Base-by-base conservation (phyloP, 2,888 invertebrate genomes). In the Troilus luridus region DNA sequence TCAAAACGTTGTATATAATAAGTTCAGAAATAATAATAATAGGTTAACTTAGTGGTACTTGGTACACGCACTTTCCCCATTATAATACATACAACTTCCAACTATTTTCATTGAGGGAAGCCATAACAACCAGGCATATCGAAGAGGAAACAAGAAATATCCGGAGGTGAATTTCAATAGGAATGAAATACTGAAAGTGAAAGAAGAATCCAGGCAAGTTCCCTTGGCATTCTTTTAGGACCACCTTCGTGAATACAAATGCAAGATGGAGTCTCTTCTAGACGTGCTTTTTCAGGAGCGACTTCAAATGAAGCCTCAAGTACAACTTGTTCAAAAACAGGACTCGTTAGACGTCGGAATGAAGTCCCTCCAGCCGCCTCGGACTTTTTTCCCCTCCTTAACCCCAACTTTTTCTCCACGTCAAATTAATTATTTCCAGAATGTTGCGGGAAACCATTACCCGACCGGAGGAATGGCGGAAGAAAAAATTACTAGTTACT, bases 331-430 rank as follows among this genome's bases (percentile, higher is more conserved):
- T 89, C 89, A 89, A 64, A 89, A 89, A 89, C 41, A 64, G 89
- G 62, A 64, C 89, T 89, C 89, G 62, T 64, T 64, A 85, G 89
- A 89, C 89, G 62, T 67, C 89, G 89, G 89, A 89, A 89, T 89
- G 89, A 89, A 89, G 89, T 89, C 89, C 54, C 62, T 54, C 89
- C 67, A 60, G 59, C 62, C 62, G 60, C 60, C 88, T 62, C 41
- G 24, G 17, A 54, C 85, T 85, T 85, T 85, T 85, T 58, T 85
- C 85, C 56, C 85, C 56, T 85, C 56, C 85, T 85, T 85, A 85
- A 85, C 85, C 85, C 56, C 58, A 85, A 85, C 85, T 85, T 85
- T 85, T 85, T 85, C 56, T 58, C 85, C 85, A n/a, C 21, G 85
- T 56, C 85, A 85, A 85, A 85, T 85, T 85, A 85, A 85, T 85